Percentiles rank a stretch among this genome's conserved stretches.
Conservation (phyloP, 2,797 vertebrate species). For the Ispidina picta region DNA sequence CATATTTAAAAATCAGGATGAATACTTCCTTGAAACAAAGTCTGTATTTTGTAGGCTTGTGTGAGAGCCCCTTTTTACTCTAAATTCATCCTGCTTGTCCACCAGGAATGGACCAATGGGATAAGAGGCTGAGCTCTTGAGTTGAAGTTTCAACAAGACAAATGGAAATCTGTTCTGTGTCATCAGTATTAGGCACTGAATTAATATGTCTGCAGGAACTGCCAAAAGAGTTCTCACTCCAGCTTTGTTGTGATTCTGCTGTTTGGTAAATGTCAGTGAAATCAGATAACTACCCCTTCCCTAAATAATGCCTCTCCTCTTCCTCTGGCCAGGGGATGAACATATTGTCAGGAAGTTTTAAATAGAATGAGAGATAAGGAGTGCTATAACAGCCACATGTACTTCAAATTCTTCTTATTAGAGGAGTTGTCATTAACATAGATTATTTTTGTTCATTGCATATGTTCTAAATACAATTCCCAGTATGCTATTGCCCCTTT, state of each 20-base stretch:
- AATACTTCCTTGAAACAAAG: background rate
- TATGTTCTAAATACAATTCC: slow-evolving; percentile 21
- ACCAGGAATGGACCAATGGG: background rate
- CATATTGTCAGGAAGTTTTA: slow-evolving; percentile 76
- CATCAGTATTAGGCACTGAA: background rate
- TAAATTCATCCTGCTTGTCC: background rate
- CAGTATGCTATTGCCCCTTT: background rate
- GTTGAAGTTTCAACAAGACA: slow-evolving; percentile 25
- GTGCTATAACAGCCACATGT: slow-evolving; percentile 65
- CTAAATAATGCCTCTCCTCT: slow-evolving; percentile 35
- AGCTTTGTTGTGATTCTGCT: slow-evolving; percentile 54
- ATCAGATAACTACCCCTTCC: slow-evolving; percentile 39
- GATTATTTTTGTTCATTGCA: slow-evolving; percentile 68
- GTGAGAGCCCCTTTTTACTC: background rate
- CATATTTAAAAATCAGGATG: background rate
- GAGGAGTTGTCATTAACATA: slow-evolving; percentile 60
- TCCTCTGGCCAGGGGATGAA: background rate
- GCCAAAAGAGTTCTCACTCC: slow-evolving; percentile 30
- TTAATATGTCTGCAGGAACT: slow-evolving; percentile 12
- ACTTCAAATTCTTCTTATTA: slow-evolving; percentile 66
- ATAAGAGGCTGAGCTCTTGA: background rate
- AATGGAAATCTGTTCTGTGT: slow-evolving; percentile 48
- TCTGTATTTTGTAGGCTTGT: background rate
- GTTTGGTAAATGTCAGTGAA: slow-evolving; percentile 45
- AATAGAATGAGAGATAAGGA: slow-evolving; percentile 74